phyloP scores from a whole-genome alignment of 1,140 invertebrate genomes.

The Aphelenchoides fujianensis region DNA sequence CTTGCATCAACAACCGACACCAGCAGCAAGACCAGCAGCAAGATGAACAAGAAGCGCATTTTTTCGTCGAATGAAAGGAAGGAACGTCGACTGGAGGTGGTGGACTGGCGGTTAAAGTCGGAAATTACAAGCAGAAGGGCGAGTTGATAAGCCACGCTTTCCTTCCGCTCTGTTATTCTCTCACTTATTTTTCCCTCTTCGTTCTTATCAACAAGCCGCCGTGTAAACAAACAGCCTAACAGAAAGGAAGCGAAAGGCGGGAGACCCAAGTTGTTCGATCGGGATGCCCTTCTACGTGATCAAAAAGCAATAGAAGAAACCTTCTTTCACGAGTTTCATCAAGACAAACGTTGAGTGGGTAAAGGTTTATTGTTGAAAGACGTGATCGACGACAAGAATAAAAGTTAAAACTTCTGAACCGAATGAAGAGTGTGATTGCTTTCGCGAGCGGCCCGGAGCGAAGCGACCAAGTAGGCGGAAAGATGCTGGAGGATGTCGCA shows the following conservation, averaged over 20 bases:
- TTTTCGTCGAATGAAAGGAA: too few species aligned
- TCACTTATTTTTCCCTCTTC: too few species aligned
- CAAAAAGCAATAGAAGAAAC: too few species aligned
- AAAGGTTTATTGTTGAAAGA: constrained; percentile 3
- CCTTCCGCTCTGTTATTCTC: too few species aligned
- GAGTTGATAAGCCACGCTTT: not conserved
- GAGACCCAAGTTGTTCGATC: too few species aligned
- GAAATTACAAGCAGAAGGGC: not conserved
- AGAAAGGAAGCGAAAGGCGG: too few species aligned
- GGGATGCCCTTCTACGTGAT: too few species aligned
- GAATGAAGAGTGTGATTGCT: not conserved
- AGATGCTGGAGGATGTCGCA: not conserved
- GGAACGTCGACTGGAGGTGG: not conserved
- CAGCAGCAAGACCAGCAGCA: not conserved
- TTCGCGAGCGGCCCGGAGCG: not conserved
- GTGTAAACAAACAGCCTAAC: too few species aligned
- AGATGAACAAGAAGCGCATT: not conserved
- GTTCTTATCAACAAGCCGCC: too few species aligned
- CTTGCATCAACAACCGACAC: not conserved
- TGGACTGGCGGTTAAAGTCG: too few species aligned
- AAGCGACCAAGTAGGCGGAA: not conserved
- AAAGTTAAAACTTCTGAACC: constrained; percentile 9
- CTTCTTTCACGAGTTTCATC: too few species aligned
- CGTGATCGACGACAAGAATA: not conserved
- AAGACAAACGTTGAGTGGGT: too few species aligned